A percentile compares a stretch with the other conserved stretches of the same genome.
phyloP scores from a whole-genome alignment of 2,113 vertebrate species.

The Sphyrna mokarran region DNA sequence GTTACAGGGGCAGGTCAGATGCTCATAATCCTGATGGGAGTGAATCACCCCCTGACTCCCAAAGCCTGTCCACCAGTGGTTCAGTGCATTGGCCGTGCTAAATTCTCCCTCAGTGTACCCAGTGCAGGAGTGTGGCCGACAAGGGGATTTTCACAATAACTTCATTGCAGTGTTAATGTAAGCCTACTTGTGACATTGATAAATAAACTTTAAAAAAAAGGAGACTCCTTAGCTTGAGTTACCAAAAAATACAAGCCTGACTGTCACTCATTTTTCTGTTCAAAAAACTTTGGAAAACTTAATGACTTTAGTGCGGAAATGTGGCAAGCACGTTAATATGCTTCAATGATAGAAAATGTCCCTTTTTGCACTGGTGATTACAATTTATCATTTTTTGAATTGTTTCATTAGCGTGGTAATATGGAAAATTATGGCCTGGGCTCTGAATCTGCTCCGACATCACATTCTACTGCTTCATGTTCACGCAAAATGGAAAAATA shows the following conservation, averaged over 20 bases:
- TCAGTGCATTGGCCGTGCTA: too few relatives aligned
- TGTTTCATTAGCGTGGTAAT: not conserved
- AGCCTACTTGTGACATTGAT: too few relatives aligned
- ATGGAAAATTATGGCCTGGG: not conserved
- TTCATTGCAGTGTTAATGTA: too few relatives aligned
- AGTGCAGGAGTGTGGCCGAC: too few relatives aligned
- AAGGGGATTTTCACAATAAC: too few relatives aligned
- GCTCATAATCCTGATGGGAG: too few relatives aligned
- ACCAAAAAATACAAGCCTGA: not conserved
- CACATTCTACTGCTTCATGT: not conserved
- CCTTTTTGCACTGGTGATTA: not conserved
- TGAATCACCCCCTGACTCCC: too few relatives aligned
- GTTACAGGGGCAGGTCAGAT: too few relatives aligned
- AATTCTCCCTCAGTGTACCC: too few relatives aligned
- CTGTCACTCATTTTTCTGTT: not conserved
- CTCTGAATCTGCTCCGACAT: not conserved
- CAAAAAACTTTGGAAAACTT: not conserved
- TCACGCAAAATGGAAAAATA: not conserved
- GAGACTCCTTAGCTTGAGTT: too few relatives aligned
- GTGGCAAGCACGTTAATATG: not conserved
- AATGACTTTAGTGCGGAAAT: not conserved
- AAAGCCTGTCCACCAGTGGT: too few relatives aligned
- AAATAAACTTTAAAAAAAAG: too few relatives aligned
- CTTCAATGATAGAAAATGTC: not conserved
- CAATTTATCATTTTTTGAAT: not conserved